Evolutionary conservation across 1,140 invertebrate species (phyloP), one percentile per base, ranked within the genome.

Genomic region (Colletes latitarsis): DNA sequence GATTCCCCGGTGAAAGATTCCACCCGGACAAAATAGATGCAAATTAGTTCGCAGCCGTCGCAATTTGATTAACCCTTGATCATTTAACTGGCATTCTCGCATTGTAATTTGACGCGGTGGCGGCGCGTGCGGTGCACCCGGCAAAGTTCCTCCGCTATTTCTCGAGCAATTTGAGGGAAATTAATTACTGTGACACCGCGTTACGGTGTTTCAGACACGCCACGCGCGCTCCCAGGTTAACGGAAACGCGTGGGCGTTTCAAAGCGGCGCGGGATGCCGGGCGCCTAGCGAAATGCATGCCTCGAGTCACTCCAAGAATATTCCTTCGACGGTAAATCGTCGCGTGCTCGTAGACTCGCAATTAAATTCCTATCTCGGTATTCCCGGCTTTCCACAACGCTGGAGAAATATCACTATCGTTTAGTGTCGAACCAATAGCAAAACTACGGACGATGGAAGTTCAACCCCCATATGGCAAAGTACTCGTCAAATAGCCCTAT

Each of bases 91-190:
- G 70, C 70, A 73, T 78, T 78, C 77, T 78, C 68, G 69, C 69
- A 78, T 79, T 79, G 77, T 79, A 79, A 79, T 79, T 73, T 79
- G 49, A 79, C 69, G 72, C 77, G 77, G 58, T 43, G 68, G 30
- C 57, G 60, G 39, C 69, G 77, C 77, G 68, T 46, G 76, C 67
- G 57, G 75, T 39, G 76, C 76, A 39, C 17, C 57, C 4, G 21
- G 49, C 41, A 19, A 73, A 79, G 39, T 79, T 79, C 69, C 77
- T 72, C 49, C 41, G 52, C 69, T 64, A 70, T 72, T 79, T 79
- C 77, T 79, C 77, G 52, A 73, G 70, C 55, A 79, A 79, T 79
- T 79, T 79, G 77, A 73, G 77, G 70, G 77, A 73, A 79, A 79
- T 79, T 79, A 79, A 79, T 79, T 79, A 79, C 77, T 73, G 77